These are phyloP conservation scores for Betta splendens DNA, from an alignment of 2,797 vertebrate species.

Conservation along the genomic window DNA sequence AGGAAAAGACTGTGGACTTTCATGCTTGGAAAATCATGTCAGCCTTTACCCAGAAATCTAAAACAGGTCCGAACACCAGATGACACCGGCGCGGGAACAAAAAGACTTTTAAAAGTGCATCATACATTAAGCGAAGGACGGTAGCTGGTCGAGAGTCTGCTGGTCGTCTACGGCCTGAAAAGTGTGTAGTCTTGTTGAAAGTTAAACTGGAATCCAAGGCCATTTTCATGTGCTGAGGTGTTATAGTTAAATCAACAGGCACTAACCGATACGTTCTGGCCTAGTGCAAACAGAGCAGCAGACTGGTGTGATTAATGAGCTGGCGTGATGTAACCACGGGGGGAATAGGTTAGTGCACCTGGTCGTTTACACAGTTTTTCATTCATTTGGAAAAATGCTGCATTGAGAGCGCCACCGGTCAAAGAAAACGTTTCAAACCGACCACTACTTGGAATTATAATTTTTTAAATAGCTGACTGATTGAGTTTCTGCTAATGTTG, in stretches of 20 bases:
- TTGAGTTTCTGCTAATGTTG: conserved; percentile 63
- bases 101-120: no score
- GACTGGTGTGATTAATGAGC: conserved; percentile 78
- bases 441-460: conserved; percentile 40
- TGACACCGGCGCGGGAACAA: no score
- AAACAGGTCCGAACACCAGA: no score
- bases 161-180: conserved; percentile 35
- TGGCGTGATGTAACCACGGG: conserved; percentile 69
- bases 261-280: conserved; percentile 63
- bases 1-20: background rate
- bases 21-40: background rate
- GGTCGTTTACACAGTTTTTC: conserved; percentile 72
- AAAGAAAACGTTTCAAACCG: conserved; percentile 38
- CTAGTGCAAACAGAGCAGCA: conserved; percentile 70
- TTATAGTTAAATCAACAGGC: conserved; percentile 76
- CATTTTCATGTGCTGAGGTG: conserved; percentile 64
- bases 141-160: conserved; percentile 21
- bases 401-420: conserved; percentile 42
- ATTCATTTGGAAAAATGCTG: conserved; percentile 69
- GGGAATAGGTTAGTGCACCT: conserved; percentile 69
- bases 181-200: conserved; percentile 49
- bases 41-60: no score
- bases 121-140: conserved; percentile 1
- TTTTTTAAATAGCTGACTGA: conserved; percentile 52
- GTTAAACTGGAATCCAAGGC: conserved; percentile 62